Evolutionary conservation across 2,113 vertebrate species (phyloP), one percentile per base, ranked within the genome.

Genomic region (Paratilapia polleni): DNA sequence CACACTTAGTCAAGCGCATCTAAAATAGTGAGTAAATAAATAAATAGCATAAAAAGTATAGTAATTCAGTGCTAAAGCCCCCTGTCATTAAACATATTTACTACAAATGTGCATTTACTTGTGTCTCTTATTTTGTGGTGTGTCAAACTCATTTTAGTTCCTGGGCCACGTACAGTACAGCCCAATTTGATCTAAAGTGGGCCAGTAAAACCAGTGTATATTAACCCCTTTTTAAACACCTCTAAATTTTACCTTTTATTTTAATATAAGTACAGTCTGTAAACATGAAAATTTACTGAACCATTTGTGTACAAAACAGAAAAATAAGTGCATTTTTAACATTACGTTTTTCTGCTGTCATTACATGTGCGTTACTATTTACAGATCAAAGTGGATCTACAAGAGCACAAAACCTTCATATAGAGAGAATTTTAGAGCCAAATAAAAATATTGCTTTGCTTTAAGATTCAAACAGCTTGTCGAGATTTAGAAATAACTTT

Each of bases 201-300:
- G 2, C 7, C 38, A 41, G 38, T 24, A 43, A 43, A 36, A 20
- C 7, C n/a, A 66, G 36, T 0, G n/a, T 15, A 24, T 15, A 13
- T 31, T 31, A 31, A 31, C 31, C 31, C 5, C 5, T 31, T 31
- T 31, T 31, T 31, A 31, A 31, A 0, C 62, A 41, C 20, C 0
- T 64, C 62, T 38, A 41, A 41, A 64, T 64, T 12, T 41, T 64
- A 64, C 41, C 4, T 64, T 41, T 41, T 20, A 22, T 41, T 64
- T 64, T 3, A 28, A 64, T 1, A 64, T 66, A 66, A 66, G 41
- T 36, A 41, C 7, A 66, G 15, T 36, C 2, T 22, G n/a, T 36
- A 66, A 66, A 66, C n/a, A 43, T 9, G n/a, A 4, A 0, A 24
- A 24, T 66, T 34, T 24, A 0, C 62, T 41, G 36, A 43, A 66